Percentiles rank a stretch among this genome's conserved stretches.
These are phyloP conservation scores for Octodon degus DNA, from an alignment of 2,113 vertebrate species.

Conservation along the genomic window DNA sequence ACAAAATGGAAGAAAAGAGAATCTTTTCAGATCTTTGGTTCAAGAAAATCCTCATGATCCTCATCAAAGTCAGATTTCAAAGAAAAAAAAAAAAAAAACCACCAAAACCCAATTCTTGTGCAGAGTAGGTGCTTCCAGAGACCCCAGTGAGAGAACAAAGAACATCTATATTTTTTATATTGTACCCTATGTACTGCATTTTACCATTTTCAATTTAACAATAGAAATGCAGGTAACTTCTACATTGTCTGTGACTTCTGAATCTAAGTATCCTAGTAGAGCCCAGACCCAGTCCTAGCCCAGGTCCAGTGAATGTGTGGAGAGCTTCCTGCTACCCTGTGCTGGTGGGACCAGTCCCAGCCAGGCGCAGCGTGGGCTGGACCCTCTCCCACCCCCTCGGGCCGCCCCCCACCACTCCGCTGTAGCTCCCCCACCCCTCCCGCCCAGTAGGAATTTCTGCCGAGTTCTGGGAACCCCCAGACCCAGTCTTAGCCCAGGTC, in stretches of 20 bases:
- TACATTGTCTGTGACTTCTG: not conserved
- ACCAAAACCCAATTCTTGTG: not conserved
- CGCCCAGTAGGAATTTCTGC: too few species aligned
- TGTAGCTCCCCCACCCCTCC: too few species aligned
- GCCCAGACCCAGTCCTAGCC: too few species aligned
- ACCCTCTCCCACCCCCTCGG: too few species aligned
- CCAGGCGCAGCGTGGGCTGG: too few species aligned
- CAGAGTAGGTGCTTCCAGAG: not conserved
- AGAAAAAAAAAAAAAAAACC: not conserved
- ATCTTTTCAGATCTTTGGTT: not conserved
- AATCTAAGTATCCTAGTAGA: not conserved
- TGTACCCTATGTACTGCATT: not conserved
- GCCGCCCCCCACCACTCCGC: too few species aligned
- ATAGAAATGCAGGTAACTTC: not conserved
- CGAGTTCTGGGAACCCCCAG: too few species aligned
- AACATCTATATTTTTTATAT: not conserved
- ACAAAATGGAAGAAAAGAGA: not conserved
- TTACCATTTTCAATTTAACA: not conserved
- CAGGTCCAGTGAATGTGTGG: too few species aligned
- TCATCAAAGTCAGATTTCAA: not conserved
- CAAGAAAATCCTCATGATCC: not conserved
- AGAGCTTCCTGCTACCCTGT: too few species aligned
- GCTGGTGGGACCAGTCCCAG: too few species aligned
- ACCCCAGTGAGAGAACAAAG: not conserved
- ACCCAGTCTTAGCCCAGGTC: too few species aligned